Conservation (phyloP, 2,113 vertebrate genomes). For the Stictonetta naevosa region DNA sequence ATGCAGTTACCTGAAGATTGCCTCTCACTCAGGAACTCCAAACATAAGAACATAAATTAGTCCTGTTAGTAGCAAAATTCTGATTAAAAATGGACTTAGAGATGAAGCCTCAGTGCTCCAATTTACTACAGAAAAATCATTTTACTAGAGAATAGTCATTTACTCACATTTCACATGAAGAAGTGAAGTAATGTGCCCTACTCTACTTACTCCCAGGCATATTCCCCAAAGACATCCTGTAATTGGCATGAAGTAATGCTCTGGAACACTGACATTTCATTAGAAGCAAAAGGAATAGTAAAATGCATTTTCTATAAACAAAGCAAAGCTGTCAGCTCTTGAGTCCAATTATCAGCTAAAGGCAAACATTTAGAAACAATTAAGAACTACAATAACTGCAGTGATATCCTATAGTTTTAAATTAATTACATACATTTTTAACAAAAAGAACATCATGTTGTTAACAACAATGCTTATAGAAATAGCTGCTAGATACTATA, state of each 20-base stretch:
- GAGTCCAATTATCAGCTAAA: not conserved
- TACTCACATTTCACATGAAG: not conserved
- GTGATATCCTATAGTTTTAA: not conserved
- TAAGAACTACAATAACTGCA: not conserved
- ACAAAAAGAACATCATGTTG: not conserved
- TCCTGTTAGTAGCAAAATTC: not conserved
- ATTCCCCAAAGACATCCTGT: constrained; percentile 28
- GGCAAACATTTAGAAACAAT: not conserved
- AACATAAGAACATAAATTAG: not conserved
- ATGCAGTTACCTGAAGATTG: not conserved
- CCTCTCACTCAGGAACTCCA: not conserved
- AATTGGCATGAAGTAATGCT: not conserved
- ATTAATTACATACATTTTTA: not conserved
- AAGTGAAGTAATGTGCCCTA: not conserved
- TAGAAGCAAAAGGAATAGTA: not conserved
- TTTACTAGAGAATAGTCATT: not conserved
- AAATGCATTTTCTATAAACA: not conserved
- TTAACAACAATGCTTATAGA: not conserved
- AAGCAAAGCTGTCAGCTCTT: not conserved
- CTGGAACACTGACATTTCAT: constrained; percentile 11
- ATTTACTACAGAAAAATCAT: not conserved
- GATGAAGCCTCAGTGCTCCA: not conserved
- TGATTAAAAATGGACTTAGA: not conserved
- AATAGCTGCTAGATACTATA: not conserved
- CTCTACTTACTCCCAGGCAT: constrained; percentile 13